A percentile compares a stretch with the other conserved stretches of the same genome.
phyloP scores from a whole-genome alignment of 2,888 invertebrate genomes.

The Phengaris alcon region DNA sequence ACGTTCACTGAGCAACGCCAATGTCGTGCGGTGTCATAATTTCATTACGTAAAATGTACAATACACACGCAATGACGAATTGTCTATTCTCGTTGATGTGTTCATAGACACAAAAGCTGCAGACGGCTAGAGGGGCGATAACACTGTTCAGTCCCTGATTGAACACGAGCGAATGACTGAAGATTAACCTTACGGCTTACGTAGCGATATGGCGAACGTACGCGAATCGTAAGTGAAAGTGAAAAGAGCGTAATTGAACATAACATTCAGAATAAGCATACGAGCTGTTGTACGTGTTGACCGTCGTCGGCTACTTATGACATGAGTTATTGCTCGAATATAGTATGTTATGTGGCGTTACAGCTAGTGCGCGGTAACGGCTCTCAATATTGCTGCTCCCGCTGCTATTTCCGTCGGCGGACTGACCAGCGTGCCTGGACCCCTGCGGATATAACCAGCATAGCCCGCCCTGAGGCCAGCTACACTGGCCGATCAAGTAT shows the following conservation, averaged over 20 bases:
- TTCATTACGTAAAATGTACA: neutral
- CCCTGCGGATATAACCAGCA: neutral
- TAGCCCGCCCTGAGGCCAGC: neutral
- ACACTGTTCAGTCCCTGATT: neutral
- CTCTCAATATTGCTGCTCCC: neutral
- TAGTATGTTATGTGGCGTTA: no score
- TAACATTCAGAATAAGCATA: neutral
- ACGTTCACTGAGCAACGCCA: neutral
- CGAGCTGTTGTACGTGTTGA: neutral
- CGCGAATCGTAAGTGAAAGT: neutral
- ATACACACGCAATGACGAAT: neutral
- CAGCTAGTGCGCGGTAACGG: neutral
- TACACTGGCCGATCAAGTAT: neutral
- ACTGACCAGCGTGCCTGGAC: neutral
- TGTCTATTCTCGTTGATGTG: neutral
- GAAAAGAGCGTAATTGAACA: neutral
- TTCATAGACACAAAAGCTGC: neutral
- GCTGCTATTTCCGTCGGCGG: constrained; percentile 11
- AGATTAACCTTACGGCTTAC: neutral
- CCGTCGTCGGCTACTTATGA: neutral
- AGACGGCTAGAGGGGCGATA: neutral
- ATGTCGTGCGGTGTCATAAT: neutral
- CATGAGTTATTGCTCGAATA: neutral
- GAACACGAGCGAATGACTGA: neutral
- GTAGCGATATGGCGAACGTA: neutral